These are phyloP conservation scores for Orchesella flavescens DNA, from an alignment of 2,888 invertebrate species.

Conservation along the genomic window DNA sequence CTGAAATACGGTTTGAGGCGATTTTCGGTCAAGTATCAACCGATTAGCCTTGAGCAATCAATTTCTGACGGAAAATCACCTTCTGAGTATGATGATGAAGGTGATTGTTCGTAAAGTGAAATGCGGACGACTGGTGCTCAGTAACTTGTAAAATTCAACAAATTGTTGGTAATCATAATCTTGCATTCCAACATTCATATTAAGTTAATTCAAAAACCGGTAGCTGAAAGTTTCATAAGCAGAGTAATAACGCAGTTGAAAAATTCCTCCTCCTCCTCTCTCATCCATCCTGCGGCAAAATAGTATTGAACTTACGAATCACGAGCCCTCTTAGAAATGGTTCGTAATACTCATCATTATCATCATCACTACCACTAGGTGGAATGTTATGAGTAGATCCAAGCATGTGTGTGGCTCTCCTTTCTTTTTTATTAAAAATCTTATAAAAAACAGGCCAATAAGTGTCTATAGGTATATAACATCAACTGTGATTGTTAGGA, in stretches of 20 bases:
- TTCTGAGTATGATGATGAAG: constrained; percentile 18
- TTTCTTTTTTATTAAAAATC: constrained; percentile 18
- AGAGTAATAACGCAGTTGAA: constrained; percentile 18
- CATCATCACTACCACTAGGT: not conserved
- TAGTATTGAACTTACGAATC: constrained; percentile 24
- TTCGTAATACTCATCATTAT: constrained; percentile 7
- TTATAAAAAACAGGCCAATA: constrained; percentile 7
- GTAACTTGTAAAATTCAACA: constrained; percentile 21
- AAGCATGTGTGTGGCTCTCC: constrained; percentile 19
- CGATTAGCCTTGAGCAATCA: constrained; percentile 44
- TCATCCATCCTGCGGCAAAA: constrained; percentile 34
- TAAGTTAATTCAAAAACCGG: constrained; percentile 50
- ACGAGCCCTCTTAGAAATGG: constrained; percentile 38
- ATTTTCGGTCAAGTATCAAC: not conserved
- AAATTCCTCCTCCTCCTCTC: constrained; percentile 37
- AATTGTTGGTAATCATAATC: constrained; percentile 26
- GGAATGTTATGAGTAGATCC: constrained; percentile 19
- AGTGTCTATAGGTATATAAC: not conserved
- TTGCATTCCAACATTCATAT: constrained; percentile 20
- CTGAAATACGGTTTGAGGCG: too few relatives aligned
- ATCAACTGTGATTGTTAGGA: constrained; percentile 7
- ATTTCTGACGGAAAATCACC: constrained; percentile 30
- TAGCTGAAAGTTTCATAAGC: constrained; percentile 34
- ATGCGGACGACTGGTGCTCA: not conserved
- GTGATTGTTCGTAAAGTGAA: constrained; percentile 13